Evolutionary conservation across 1,140 invertebrate genomes (phyloP), one percentile per base, ranked within the genome.

Genomic region (Thaumetopoea pityocampa): DNA sequence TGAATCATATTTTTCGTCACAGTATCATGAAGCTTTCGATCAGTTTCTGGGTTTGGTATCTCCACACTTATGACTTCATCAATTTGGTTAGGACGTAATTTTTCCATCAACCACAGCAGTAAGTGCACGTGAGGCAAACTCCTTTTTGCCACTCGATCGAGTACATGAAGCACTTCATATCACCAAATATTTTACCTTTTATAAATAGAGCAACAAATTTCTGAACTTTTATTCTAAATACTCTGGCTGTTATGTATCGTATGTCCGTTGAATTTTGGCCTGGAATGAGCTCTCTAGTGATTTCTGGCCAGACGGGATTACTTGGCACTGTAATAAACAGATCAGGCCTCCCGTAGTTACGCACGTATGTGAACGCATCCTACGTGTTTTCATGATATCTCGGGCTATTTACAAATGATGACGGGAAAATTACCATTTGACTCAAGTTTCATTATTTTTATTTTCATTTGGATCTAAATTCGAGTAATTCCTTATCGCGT

Each of bases 291-390:
- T 43, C 46, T 37, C 36, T 26, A 36, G 11, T 42, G 20, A 49
- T 51, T 45, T 40, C 34, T 23, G 40, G 27, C 41, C 30, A 58
- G 20, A 29, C 26, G 42, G 46, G 38, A 37, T 54, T 65, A 36
- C 51, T 54, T 20, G 63, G 48, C 30, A 56, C 35, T 36, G 49
- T 72, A 36, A 64, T 51, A 44, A 54, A 50, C 46, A 56, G 46
- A 41, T 52, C 59, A 51, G 57, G 59, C 24, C 50, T 35, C 27
- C 83, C 83, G 56, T 77, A 77, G 27, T 58, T 43, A 27, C 78
- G 58, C 10, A 88, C 86, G 56, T 86, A 87, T 4, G 67, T 37
- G 55, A 88, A 85, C 3, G 74, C 76, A 69, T 87, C 85, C 59
- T 87, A 79, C 20, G 67, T 52, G 34, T 76, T 67, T 51, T 87